Percentiles rank a stretch among this genome's conserved stretches.
Evolutionary conservation across 2,888 invertebrate genomes (phyloP).

Genomic region (Melikaiella ostensackeni): DNA sequence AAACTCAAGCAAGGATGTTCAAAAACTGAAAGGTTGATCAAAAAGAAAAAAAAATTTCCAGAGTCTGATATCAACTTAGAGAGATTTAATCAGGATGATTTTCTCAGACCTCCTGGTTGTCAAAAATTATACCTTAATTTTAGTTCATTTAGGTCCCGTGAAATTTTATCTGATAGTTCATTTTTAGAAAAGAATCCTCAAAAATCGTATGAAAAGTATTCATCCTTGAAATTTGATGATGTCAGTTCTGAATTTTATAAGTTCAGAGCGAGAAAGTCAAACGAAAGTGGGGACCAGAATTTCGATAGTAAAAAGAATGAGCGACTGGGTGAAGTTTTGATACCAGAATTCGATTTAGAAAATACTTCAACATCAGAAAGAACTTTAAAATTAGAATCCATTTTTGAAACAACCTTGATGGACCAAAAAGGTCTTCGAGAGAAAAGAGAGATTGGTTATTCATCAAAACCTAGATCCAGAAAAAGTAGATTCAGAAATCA

Average conservation of each 20-base stretch:
- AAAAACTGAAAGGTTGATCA: background rate
- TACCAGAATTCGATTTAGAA: background rate
- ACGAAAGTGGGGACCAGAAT: background rate
- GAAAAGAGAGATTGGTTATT: background rate
- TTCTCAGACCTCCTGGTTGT: too few species aligned
- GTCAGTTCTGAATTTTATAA: background rate
- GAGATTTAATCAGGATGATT: background rate
- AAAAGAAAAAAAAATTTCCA: background rate
- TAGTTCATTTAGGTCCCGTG: background rate
- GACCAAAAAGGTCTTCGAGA: background rate
- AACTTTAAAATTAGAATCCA: background rate
- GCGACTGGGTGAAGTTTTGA: background rate
- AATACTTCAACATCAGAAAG: background rate
- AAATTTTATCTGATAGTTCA: slow-evolving; percentile 1
- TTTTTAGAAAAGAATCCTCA: background rate
- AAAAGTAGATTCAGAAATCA: background rate
- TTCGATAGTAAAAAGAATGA: background rate
- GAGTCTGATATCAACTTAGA: background rate
- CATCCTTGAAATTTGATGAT: background rate
- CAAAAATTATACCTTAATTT: background rate
- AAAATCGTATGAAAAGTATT: background rate
- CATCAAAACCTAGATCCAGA: background rate
- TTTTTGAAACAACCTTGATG: background rate
- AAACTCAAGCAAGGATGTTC: background rate
- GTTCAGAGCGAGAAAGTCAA: background rate